Conservation (phyloP, 1,140 invertebrate genomes). For the Macrocentrus cingulum region DNA sequence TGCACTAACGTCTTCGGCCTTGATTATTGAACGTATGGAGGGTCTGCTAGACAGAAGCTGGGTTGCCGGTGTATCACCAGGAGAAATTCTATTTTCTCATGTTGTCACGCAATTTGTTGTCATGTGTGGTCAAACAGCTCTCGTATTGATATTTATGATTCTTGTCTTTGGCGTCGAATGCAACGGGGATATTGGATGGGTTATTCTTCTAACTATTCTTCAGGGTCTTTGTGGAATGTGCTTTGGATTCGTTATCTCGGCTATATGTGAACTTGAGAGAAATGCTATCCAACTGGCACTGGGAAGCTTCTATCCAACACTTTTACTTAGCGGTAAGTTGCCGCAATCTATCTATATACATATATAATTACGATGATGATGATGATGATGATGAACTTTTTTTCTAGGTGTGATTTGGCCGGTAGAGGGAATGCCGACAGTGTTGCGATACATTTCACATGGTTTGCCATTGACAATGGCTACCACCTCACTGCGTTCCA, state of each 20-base stretch:
- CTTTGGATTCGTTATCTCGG: conserved; percentile 91
- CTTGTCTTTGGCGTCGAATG: conserved; percentile 85
- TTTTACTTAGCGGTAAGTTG: conserved; percentile 75
- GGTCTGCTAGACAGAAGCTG: conserved; percentile 87
- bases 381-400: too few species aligned
- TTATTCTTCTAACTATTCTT: conserved; percentile 81
- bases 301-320: conserved; percentile 92
- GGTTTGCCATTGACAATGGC: conserved; percentile 88
- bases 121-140: conserved; percentile 86
- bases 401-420: conserved; percentile 91
- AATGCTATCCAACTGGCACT: conserved; percentile 92
- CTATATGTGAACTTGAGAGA: conserved; percentile 86
- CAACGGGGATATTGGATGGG: conserved; percentile 80
- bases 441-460: conserved; percentile 79
- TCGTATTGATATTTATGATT: conserved; percentile 89
- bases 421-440: conserved; percentile 84
- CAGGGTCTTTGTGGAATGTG: conserved; percentile 93
- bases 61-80: conserved; percentile 84
- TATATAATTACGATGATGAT: too few species aligned
- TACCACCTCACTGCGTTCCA: conserved; percentile 83
- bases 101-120: conserved; percentile 91
- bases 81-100: conserved; percentile 89
- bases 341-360: not conserved
- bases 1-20: conserved; percentile 87
- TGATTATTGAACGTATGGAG: conserved; percentile 88